Evolutionary conservation across 2,888 invertebrate species (phyloP), one percentile per base, ranked within the genome.

Genomic region (Diloba caeruleocephala): DNA sequence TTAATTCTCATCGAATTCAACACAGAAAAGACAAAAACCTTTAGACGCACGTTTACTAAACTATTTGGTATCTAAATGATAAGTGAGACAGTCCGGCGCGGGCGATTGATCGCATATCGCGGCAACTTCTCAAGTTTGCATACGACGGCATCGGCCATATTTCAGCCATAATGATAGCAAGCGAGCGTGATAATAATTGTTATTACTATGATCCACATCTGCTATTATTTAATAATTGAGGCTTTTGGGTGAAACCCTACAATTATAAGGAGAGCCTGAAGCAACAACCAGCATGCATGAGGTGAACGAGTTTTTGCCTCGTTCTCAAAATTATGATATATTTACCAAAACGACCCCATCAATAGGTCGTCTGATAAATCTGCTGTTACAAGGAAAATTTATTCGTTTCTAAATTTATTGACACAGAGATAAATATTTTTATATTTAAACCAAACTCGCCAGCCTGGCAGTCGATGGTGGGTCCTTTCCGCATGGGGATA

Each of bases 221-320:
- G 90, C 89, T 92, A 93, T 93, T 93, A 93, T 92, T 92, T 93
- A 92, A 93, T 93, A 93, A 93, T 93, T 93, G 91, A 90, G 84
- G 89, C 83, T 92, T 92, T 93, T 90, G 90, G 89, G 90, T 88
- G 89, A 91, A 92, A 93, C 90, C 92, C 91, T 82, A 82, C 92
- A 93, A 93, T 93, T 93, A 93, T 93, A 87, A 91, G 83, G 82
- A 88, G 87, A 89, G 93, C 92, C 93, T 87, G 84, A 79, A 92
- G 93, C 91, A 80, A 82, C 79, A 78, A 77, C 79, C 79, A 85
- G 87, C 91, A 87, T 89, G 91, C 91, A 92, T 87, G 84, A 83
- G 81, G 80, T 87, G 84, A 82, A 76, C 82, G 78, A 77, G 85
- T 89, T 90, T 90, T 90, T 89, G 85, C 86, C 78, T 73, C 82